phyloP scores from a whole-genome alignment of 2,113 vertebrate species.

The Lutjanus erythropterus region DNA sequence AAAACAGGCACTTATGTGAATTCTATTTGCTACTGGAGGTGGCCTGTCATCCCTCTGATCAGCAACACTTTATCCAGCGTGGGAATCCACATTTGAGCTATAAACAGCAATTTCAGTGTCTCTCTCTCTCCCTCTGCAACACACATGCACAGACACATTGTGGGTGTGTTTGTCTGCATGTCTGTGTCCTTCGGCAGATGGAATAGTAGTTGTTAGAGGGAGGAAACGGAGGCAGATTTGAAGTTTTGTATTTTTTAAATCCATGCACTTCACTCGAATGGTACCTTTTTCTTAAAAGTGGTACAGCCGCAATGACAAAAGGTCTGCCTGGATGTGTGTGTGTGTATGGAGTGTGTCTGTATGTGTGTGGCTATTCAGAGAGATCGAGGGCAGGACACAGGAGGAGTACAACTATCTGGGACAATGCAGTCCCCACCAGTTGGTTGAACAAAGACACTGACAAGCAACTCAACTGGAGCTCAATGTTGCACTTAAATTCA shows the following conservation, averaged over 20 bases:
- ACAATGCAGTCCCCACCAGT: conserved; percentile 47
- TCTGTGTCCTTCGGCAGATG: conserved; percentile 32
- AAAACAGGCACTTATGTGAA: conserved; percentile 17
- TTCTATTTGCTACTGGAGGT: not conserved
- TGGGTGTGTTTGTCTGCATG: conserved; percentile 34
- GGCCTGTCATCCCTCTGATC: conserved; percentile 19
- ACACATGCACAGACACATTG: conserved; percentile 35
- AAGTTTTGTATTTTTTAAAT: conserved; percentile 16
- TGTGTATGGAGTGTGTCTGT: not conserved
- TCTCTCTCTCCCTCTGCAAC: not conserved
- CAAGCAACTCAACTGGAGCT: conserved; percentile 17
- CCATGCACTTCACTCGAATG: not conserved
- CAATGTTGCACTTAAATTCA: conserved; percentile 2
- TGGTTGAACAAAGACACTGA: conserved; percentile 29
- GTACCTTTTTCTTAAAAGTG: not conserved
- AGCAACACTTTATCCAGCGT: conserved; percentile 14
- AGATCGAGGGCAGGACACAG: conserved; percentile 68
- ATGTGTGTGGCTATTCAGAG: conserved; percentile 44
- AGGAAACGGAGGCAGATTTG: conserved; percentile 22
- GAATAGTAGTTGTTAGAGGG: not conserved
- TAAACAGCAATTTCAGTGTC: conserved; percentile 32
- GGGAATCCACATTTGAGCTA: conserved; percentile 48
- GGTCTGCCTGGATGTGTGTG: too few species aligned
- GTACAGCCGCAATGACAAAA: conserved; percentile 12
- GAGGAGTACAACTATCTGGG: conserved; percentile 66